phyloP scores from a whole-genome alignment of 2,797 vertebrate species.

The Parauchenoglanis punctatus region DNA sequence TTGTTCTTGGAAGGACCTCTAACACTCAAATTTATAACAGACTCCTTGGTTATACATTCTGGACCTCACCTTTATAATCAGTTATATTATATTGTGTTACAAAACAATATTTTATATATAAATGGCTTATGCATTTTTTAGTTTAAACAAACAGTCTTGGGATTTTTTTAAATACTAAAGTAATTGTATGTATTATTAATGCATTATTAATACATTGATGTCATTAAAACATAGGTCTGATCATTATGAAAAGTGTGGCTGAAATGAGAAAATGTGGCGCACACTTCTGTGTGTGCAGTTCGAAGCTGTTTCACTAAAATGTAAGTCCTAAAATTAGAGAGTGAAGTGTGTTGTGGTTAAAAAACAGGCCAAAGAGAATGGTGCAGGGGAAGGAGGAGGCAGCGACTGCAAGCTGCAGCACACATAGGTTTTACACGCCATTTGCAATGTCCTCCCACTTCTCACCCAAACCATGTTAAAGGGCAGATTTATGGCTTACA shows the following conservation, averaged over 20 bases:
- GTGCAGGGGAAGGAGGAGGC: slow-evolving; percentile 23
- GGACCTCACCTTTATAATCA: background rate
- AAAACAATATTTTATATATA: background rate
- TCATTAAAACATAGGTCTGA: background rate
- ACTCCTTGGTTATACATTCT: background rate
- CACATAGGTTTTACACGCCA: background rate
- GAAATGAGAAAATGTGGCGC: background rate
- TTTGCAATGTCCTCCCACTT: slow-evolving; percentile 15
- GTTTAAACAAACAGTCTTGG: background rate
- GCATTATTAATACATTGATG: background rate
- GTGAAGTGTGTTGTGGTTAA: slow-evolving; percentile 40
- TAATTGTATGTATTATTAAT: background rate
- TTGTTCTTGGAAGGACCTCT: background rate
- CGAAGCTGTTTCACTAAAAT: background rate
- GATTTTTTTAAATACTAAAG: background rate
- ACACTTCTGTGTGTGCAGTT: background rate
- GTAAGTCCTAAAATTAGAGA: slow-evolving; percentile 43
- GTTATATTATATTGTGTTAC: background rate
- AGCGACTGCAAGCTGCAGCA: background rate
- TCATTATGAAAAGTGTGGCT: background rate
- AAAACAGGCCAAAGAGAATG: slow-evolving; percentile 36
- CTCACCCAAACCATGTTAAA: background rate
- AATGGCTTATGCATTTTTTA: background rate
- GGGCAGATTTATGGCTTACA: background rate
- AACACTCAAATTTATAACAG: background rate